A percentile compares a stretch with the other conserved stretches of the same genome.
phyloP scores from a whole-genome alignment of 1,140 invertebrate genomes.

The Halesus radiatus region DNA sequence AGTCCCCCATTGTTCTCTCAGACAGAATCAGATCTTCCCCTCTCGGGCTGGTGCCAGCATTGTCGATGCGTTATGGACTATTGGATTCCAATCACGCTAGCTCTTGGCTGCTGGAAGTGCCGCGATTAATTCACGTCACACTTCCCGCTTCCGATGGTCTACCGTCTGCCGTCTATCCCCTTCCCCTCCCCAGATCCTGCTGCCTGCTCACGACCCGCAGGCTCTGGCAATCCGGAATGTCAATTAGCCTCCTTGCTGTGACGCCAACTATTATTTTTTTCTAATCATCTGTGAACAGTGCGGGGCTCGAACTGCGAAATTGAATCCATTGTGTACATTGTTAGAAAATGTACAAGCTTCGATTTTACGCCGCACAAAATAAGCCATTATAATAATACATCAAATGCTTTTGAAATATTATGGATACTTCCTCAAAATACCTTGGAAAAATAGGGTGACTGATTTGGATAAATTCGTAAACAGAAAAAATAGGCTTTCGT shows the following conservation, averaged over 20 bases:
- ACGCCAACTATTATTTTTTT: not conserved
- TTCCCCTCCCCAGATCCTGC: not conserved
- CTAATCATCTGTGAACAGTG: not conserved
- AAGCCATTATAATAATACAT: too few species aligned
- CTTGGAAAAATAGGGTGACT: too few species aligned
- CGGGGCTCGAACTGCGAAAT: not conserved
- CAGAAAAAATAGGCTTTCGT: too few species aligned
- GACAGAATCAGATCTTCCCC: not conserved
- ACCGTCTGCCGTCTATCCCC: not conserved
- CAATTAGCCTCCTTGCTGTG: not conserved
- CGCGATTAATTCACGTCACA: constrained; percentile 19
- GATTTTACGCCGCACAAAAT: too few species aligned
- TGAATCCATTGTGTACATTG: not conserved
- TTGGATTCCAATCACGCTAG: constrained; percentile 21
- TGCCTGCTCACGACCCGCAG: not conserved
- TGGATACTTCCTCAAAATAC: too few species aligned
- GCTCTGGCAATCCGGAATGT: not conserved
- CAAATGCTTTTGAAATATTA: too few species aligned
- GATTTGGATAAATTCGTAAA: too few species aligned
- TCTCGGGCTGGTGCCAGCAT: too few species aligned
- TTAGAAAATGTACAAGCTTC: not conserved
- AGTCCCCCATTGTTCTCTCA: not conserved
- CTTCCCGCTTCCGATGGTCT: not conserved
- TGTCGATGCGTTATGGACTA: not conserved
- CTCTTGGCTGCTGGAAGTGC: not conserved